Conservation (phyloP, 2,888 invertebrate species). For the Leptura quadrifasciata region DNA sequence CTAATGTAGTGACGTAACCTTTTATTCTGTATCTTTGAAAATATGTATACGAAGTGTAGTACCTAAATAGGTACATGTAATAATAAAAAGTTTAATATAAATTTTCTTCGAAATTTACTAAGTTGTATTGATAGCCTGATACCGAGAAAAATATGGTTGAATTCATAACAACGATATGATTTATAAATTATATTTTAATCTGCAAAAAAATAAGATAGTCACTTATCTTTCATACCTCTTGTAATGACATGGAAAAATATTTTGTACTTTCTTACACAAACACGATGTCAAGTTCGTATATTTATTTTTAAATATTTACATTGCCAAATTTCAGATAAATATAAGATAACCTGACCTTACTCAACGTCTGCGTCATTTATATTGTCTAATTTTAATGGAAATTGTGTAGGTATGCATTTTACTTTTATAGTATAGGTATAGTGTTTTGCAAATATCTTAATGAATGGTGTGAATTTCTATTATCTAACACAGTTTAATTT, state of each 20-base stretch:
- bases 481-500: background rate
- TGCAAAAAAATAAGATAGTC: constrained; percentile 12
- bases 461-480: background rate
- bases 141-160: background rate
- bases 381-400: background rate
- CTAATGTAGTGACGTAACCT: no score
- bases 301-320: constrained; percentile 33
- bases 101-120: background rate
- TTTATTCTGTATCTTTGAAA: no score
- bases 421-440: no score
- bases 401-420: background rate
- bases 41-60: no score
- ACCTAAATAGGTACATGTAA: no score
- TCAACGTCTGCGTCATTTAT: constrained; percentile 27
- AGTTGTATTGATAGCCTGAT: background rate
- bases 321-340: constrained; percentile 38
- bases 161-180: background rate
- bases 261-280: constrained; percentile 26
- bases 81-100: no score
- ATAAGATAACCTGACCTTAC: constrained; percentile 36
- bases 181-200: background rate
- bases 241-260: constrained; percentile 22
- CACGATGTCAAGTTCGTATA: constrained; percentile 12
- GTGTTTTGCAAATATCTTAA: background rate
- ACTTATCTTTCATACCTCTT: constrained; percentile 17